A percentile compares a stretch with the other conserved stretches of the same genome.
phyloP scores from a whole-genome alignment of 1,140 invertebrate species.

The Heliconius himera region DNA sequence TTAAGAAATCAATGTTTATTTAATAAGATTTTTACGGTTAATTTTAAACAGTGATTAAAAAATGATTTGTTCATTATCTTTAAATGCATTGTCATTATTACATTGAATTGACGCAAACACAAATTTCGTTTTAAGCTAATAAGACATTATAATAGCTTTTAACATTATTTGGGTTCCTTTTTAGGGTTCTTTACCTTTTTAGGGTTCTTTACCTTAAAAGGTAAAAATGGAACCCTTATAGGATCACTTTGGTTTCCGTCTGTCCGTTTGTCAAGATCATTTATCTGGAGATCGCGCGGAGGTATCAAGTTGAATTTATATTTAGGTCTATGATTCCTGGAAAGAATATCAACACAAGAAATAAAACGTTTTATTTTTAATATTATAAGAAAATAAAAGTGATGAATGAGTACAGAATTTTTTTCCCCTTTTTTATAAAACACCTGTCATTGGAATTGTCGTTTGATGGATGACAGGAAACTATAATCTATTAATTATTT shows the following conservation, averaged over 20 bases:
- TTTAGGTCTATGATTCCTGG: too few relatives aligned
- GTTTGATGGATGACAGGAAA: conserved; percentile 59
- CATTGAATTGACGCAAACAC: background rate
- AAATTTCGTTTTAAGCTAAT: background rate
- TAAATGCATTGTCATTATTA: background rate
- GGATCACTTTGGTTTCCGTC: too few relatives aligned
- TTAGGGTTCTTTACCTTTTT: background rate
- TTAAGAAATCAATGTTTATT: conserved; percentile 8
- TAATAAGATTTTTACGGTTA: background rate
- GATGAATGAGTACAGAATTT: background rate
- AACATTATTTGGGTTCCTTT: background rate
- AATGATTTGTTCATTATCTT: background rate
- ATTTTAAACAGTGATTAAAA: conserved; percentile 6
- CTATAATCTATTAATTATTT: conserved; percentile 74
- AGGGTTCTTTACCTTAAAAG: background rate
- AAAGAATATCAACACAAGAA: too few relatives aligned
- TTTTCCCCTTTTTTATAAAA: too few relatives aligned
- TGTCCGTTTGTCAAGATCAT: too few relatives aligned
- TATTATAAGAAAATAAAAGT: background rate
- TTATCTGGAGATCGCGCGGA: too few relatives aligned
- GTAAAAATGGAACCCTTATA: too few relatives aligned
- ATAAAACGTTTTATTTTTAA: too few relatives aligned
- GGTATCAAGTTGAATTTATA: too few relatives aligned
- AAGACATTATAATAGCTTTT: background rate
- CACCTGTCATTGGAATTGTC: background rate